Evolutionary conservation across 2,113 vertebrate species (phyloP), one percentile per base, ranked within the genome.

Genomic region (Microcebus lehilahytsara): DNA sequence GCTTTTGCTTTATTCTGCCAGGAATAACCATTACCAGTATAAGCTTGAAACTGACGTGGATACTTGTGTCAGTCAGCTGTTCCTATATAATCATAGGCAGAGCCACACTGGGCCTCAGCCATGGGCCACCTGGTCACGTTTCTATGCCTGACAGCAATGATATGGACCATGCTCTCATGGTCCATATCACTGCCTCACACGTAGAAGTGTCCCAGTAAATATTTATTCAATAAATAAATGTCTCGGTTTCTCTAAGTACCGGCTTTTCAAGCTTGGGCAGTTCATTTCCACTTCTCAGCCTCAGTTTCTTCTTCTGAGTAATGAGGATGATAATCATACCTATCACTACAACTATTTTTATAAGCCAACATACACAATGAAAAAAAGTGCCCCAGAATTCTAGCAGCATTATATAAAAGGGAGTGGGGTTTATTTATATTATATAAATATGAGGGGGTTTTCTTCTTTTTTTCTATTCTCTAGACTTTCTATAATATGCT

Each of bases 251-350:
- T 66, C 85, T 8, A 62, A 51, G 4, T 71, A 84, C 23, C 75
- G 10, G 4, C 14, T 83, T 79, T 78, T 60, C 22, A 22, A 37
- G 53, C 69, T 86, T 72, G 23, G 27, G 53, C 51, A 93, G 94
- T 58, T 27, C 72, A 85, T 49, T 81, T 72, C 75, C 75, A 62
- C 9, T n/a, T 93, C 53, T 89, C 49, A 42, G 19, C 34, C 27
- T 95, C 79, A 69, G 34, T 89, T 71, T 90, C 62, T 93, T 94
- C 49, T 72, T 78, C 80, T 58, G 32, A 80, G 90, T 80, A 94
- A 81, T 25, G 9, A 97, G 32, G 32, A 34, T 64, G 10, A 56
- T 78, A 80, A 58, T 37, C 56, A 85, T 74, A 89, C 32, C 27
- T 75, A 22, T 60, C 19, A 12, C 64, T 80, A 85, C 37, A 93